phyloP scores from a whole-genome alignment of 1,140 invertebrate species.

The Mesaphorura yosii region DNA sequence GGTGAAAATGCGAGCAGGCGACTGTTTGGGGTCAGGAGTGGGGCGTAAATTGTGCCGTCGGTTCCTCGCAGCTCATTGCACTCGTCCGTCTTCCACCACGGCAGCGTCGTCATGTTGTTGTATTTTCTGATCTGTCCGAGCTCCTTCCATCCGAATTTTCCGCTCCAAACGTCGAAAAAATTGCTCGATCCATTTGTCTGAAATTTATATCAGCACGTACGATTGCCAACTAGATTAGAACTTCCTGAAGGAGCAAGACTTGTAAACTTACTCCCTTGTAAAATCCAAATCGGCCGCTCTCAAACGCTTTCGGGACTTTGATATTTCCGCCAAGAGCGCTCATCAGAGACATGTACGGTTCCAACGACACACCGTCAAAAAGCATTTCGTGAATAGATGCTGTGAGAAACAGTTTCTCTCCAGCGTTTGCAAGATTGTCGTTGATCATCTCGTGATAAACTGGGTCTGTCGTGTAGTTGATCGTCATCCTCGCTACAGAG shows the following conservation, averaged over 20 bases:
- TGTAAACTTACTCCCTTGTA: conserved; percentile 4
- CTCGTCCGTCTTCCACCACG: conserved; percentile 44
- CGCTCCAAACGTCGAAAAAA: conserved; percentile 46
- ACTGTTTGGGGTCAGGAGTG: conserved; percentile 43
- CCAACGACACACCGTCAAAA: conserved; percentile 5
- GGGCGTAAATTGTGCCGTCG: conserved; percentile 63
- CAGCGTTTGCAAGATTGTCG: background rate
- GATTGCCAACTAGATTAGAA: background rate
- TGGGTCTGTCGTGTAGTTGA: background rate
- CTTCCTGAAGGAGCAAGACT: background rate
- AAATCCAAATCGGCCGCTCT: background rate
- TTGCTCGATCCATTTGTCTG: background rate
- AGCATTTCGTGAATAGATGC: conserved; percentile 1
- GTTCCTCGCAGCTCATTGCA: conserved; percentile 59
- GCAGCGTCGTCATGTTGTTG: conserved; percentile 44
- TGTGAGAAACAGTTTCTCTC: conserved; percentile 1
- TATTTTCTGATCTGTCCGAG: conserved; percentile 51
- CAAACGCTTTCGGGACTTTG: conserved; percentile 1
- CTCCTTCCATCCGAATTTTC: conserved; percentile 51
- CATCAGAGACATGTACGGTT: background rate
- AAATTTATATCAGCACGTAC: background rate
- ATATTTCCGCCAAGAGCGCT: background rate
- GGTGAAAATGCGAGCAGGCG: conserved; percentile 14
- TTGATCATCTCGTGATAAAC: background rate
- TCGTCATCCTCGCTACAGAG: too few relatives aligned